Percentiles rank a stretch among this genome's conserved stretches.
Conservation (phyloP, 2,888 invertebrate genomes). For the Drosophila prostipennis region DNA sequence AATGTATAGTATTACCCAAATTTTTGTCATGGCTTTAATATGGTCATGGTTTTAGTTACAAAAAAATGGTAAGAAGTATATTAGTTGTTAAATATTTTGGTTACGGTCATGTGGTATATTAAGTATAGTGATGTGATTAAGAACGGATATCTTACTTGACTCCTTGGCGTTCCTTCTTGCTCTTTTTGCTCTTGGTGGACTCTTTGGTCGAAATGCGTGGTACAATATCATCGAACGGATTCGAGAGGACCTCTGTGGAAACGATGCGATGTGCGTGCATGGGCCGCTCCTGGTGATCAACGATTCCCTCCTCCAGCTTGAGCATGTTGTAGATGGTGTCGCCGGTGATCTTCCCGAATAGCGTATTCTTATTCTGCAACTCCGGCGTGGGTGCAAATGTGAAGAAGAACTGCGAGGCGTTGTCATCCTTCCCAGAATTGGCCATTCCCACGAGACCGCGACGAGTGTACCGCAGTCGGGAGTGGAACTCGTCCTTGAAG, state of each 20-base stretch:
- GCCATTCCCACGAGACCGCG: conserved; percentile 98
- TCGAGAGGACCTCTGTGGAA: conserved; percentile 91
- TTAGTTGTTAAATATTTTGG: too few species aligned
- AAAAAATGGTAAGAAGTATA: too few species aligned
- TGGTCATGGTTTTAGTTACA: background rate
- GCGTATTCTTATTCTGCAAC: conserved; percentile 97
- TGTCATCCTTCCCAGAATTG: conserved; percentile 96
- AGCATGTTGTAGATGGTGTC: conserved; percentile 98
- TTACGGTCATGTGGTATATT: too few species aligned
- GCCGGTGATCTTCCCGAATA: conserved; percentile 98
- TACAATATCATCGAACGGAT: conserved; percentile 96
- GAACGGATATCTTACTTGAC: conserved; percentile 86
- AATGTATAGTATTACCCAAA: too few species aligned
- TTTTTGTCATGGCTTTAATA: background rate
- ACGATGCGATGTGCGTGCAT: conserved; percentile 94
- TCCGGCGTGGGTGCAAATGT: conserved; percentile 96
- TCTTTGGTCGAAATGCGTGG: conserved; percentile 86
- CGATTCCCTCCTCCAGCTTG: conserved; percentile 94
- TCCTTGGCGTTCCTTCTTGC: conserved; percentile 86
- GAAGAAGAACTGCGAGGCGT: conserved; percentile 99
- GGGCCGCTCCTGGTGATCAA: conserved; percentile 94
- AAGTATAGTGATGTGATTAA: too few species aligned
- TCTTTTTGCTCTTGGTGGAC: conserved; percentile 83
- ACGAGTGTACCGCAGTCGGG: conserved; percentile 92
- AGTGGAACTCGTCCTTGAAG: conserved; percentile 98